Evolutionary conservation across 2,888 invertebrate genomes (phyloP).

Genomic region (Drosophila paranaensis): DNA sequence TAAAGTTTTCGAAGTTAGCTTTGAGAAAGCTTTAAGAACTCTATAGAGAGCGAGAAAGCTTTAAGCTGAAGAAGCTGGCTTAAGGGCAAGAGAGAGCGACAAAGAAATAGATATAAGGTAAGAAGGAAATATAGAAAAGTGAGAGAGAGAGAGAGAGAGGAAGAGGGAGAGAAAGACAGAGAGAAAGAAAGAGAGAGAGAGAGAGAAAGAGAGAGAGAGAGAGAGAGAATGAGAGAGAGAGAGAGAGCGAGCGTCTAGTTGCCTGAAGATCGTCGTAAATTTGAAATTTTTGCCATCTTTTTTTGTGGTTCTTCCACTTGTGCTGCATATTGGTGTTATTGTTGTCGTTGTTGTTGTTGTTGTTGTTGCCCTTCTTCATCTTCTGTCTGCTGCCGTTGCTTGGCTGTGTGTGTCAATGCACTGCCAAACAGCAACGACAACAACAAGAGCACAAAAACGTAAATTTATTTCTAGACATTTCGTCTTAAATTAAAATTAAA

Average conservation of each 20-base stretch:
- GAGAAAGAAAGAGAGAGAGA: background rate
- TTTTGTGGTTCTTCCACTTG: background rate
- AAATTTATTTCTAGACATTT: conserved; percentile 70
- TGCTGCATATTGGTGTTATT: background rate
- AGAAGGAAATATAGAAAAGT: background rate
- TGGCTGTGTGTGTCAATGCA: conserved; percentile 61
- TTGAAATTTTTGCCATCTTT: background rate
- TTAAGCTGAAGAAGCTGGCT: background rate
- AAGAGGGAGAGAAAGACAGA: background rate
- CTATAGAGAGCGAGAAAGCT: no score
- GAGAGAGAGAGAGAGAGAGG: background rate
- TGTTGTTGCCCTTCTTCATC: background rate
- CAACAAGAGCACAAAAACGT: no score
- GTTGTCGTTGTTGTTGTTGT: background rate
- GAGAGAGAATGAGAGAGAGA: no score
- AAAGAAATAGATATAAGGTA: background rate
- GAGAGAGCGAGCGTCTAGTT: no score
- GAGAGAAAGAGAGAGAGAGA: background rate
- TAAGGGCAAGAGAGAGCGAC: background rate
- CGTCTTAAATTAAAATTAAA: conserved; percentile 67
- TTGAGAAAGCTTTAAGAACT: no score
- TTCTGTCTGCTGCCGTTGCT: conserved; percentile 8
- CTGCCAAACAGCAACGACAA: conserved; percentile 41
- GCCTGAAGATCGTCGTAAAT: background rate
- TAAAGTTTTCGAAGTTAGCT: no score